phyloP scores from a whole-genome alignment of 2,113 vertebrate species.

The Struthidea cinerea region DNA sequence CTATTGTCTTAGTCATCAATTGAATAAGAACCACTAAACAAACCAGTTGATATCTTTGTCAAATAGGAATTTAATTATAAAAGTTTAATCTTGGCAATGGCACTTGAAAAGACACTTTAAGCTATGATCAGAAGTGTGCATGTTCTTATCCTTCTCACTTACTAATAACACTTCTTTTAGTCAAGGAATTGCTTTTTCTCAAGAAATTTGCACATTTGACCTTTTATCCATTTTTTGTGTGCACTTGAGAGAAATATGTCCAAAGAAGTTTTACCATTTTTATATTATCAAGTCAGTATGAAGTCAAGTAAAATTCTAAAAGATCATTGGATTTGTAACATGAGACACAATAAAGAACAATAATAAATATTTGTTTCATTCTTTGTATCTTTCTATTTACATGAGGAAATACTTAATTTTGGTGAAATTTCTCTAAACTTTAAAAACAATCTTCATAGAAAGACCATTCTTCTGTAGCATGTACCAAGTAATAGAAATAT shows the following conservation, averaged over 20 bases:
- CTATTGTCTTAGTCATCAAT: slow-evolving; percentile 47
- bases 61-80: slow-evolving; percentile 62
- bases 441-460: background rate
- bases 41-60: slow-evolving; percentile 52
- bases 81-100: slow-evolving; percentile 44
- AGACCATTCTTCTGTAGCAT: background rate
- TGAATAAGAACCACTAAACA: slow-evolving; percentile 53
- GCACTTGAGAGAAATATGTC: background rate
- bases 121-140: slow-evolving; percentile 8
- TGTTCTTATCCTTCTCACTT: slow-evolving; percentile 29
- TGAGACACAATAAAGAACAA: background rate
- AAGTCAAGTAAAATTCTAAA: background rate
- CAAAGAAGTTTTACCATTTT: background rate
- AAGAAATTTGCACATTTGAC: background rate
- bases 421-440: background rate
- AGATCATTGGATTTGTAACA: background rate
- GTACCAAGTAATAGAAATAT: background rate
- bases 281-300: background rate
- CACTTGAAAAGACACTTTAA: slow-evolving; percentile 52
- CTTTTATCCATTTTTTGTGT: background rate
- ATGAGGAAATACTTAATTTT: background rate
- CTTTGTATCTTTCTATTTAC: background rate
- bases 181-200: slow-evolving; percentile 34
- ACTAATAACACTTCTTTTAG: slow-evolving; percentile 8
- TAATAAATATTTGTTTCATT: background rate